Conservation (phyloP, 1,140 invertebrate genomes). For the Aricia agestis region DNA sequence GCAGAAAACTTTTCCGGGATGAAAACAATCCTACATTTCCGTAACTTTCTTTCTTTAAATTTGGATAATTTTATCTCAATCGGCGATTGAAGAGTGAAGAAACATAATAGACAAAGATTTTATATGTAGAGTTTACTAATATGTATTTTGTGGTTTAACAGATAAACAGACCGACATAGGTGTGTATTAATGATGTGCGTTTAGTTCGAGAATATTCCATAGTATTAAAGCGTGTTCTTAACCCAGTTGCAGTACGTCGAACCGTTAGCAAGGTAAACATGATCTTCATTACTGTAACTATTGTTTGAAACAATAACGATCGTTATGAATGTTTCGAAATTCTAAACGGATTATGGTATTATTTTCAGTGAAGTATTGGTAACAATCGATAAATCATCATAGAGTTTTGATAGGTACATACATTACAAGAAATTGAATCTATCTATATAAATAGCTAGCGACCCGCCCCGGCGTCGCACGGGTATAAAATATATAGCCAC, state of each 20-base stretch:
- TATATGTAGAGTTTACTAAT: too few relatives aligned
- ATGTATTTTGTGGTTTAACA: neutral
- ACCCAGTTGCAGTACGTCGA: slow-evolving; percentile 4
- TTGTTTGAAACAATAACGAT: neutral
- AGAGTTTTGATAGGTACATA: too few relatives aligned
- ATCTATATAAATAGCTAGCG: too few relatives aligned
- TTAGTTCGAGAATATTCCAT: neutral
- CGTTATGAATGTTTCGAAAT: neutral
- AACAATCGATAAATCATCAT: neutral
- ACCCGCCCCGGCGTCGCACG: too few relatives aligned
- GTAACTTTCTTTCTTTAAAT: too few relatives aligned
- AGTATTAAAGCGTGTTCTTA: neutral
- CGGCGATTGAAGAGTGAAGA: too few relatives aligned
- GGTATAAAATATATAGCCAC: too few relatives aligned
- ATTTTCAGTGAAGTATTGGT: neutral
- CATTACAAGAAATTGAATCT: too few relatives aligned
- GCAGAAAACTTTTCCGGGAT: too few relatives aligned
- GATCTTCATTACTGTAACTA: neutral
- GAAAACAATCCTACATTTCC: too few relatives aligned
- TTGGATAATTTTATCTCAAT: too few relatives aligned
- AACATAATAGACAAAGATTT: too few relatives aligned
- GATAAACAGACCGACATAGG: neutral
- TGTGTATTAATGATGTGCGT: neutral
- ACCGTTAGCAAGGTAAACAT: neutral
- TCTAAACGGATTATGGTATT: neutral